Conservation (phyloP, 2,797 vertebrate genomes). For the Acanthornis magna region DNA sequence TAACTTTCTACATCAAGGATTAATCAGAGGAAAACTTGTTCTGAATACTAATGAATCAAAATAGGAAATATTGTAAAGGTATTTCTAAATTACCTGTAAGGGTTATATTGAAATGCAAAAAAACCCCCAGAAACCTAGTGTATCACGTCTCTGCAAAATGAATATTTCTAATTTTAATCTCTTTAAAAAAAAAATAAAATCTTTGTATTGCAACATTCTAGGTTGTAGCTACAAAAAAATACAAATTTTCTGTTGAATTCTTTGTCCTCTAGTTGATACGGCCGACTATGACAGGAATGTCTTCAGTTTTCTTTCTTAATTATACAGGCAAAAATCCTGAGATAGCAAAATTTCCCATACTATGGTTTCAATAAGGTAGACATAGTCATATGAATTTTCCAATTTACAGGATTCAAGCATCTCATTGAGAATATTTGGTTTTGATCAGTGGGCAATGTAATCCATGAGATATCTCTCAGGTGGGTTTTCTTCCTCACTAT, state of each 20-base stretch:
- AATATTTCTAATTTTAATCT: neutral
- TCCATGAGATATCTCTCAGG: neutral
- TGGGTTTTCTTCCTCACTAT: neutral
- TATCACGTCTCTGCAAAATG: neutral
- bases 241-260: neutral
- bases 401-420: neutral
- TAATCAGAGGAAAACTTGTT: slow-evolving; percentile 16
- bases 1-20: slow-evolving; percentile 18
- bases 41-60: slow-evolving; percentile 37
- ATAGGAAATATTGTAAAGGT: neutral
- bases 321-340: neutral
- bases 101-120: neutral
- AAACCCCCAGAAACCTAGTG: accelerated
- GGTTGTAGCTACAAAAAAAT: neutral
- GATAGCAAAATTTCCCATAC: neutral
- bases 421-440: neutral
- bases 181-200: neutral
- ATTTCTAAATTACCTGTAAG: neutral
- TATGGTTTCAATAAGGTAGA: neutral
- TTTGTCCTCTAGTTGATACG: neutral
- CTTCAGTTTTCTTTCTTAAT: neutral
- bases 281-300: neutral
- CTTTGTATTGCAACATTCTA: neutral
- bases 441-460: neutral
- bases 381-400: neutral